Evolutionary conservation across 1,140 invertebrate species (phyloP), one percentile per base, ranked within the genome.

Genomic region (Lordiphosa stackelbergi): DNA sequence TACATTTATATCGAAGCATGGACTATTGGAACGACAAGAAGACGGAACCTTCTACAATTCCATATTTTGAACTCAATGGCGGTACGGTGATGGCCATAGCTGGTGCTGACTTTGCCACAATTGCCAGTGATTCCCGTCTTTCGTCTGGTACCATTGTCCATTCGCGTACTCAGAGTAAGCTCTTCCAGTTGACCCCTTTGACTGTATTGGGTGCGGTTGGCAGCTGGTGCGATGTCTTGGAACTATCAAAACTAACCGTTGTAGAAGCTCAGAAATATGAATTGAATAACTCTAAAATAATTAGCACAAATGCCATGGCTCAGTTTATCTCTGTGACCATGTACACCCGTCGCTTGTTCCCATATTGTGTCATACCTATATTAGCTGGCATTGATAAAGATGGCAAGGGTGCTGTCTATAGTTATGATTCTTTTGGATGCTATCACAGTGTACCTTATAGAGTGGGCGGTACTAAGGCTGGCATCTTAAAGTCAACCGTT

Each of bases 281-380:
- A 62, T 95, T 99, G 88, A 96, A 98, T 54, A 97, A 99, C 88
- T 93, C 96, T 73, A 97, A 97, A 87, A 90, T 91, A 2, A 99
- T 99, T 95, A 91, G 93, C 4, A 97, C 97, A 0, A 91, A 93
- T 58, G 97, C 98, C 7, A 91, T 96, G 8, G 96, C 98, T 9
- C 97, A 99, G 88, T 94, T 99, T 93, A 87, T 99, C 2, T 97
- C 98, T 0, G 97, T 95, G 5, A 94, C 98, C 90, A 89, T 99
- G 56, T 99, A 99, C 87, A 94, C 97, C 77, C 96, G 97, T 72
- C 91, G 98, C 60, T 99, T 99, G 88, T 99, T 99, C 88, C 98
- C 98, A 0, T 99, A 99, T 87, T 99, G 99, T 87, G 94, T 98
- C 5, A 95, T 94, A 28, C 98, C 98, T 87, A 93, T 99, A 24